Conservation (phyloP, 2,797 vertebrate species). For the Furcifer pardalis region DNA sequence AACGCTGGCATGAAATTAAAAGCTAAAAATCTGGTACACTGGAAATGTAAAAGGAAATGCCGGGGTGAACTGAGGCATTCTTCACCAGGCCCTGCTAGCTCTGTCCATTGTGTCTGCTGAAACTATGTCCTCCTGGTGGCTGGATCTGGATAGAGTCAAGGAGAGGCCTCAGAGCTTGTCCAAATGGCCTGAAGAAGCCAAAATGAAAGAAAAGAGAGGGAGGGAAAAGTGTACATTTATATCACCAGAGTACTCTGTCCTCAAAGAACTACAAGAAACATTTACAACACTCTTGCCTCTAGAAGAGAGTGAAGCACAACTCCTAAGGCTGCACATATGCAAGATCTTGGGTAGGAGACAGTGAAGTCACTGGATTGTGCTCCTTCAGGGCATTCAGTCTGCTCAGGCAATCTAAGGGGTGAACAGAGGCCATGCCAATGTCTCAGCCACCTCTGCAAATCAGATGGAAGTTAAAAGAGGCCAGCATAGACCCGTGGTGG, state of each 20-base stretch:
- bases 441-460: neutral
- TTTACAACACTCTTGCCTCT: neutral
- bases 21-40: slow-evolving; percentile 79
- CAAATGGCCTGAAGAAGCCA: slow-evolving; percentile 86
- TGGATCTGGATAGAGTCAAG: slow-evolving; percentile 95
- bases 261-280: neutral
- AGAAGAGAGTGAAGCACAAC: neutral
- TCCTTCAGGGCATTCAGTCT: neutral
- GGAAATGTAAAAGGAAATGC: slow-evolving; percentile 79
- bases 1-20: slow-evolving; percentile 79
- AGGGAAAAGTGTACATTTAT: neutral
- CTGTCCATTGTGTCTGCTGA: slow-evolving; percentile 88
- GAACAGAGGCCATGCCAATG: neutral
- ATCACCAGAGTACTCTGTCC: neutral
- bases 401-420: neutral
- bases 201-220: slow-evolving; percentile 43
- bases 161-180: slow-evolving; percentile 91
- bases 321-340: neutral
- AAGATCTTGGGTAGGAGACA: neutral
- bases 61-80: slow-evolving; percentile 61
- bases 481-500: neutral
- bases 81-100: slow-evolving; percentile 79
- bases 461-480: neutral
- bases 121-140: slow-evolving; percentile 88
- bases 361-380: neutral